Evolutionary conservation across 2,797 vertebrate genomes (phyloP).

Genomic region (Australoheros facetus): DNA sequence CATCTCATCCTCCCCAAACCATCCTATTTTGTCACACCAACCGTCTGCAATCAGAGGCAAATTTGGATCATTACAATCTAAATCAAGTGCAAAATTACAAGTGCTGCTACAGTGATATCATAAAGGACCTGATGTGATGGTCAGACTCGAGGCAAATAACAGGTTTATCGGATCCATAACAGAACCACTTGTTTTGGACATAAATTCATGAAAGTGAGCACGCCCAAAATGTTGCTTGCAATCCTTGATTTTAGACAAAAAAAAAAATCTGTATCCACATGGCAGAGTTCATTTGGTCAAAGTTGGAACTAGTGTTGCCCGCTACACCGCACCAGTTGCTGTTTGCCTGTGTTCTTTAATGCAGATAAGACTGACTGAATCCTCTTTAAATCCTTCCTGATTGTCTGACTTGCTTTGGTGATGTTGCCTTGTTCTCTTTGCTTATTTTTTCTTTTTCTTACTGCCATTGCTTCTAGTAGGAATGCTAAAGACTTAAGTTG

Average conservation of each 20-base stretch:
- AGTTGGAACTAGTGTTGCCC: neutral
- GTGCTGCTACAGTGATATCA: neutral
- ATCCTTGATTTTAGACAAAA: neutral
- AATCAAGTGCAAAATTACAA: no score
- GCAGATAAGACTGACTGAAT: neutral
- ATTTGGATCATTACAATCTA: neutral
- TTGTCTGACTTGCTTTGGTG: neutral
- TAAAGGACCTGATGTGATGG: neutral
- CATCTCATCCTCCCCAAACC: neutral
- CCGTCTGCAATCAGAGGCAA: neutral
- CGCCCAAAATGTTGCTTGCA: neutral
- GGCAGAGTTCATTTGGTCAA: neutral
- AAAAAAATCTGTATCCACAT: neutral
- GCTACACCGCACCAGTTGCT: neutral
- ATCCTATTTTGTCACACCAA: neutral
- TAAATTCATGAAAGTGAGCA: neutral
- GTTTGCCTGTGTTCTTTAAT: neutral
- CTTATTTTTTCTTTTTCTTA: neutral
- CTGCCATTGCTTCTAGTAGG: no score
- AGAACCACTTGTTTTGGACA: neutral
- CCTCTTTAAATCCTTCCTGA: neutral
- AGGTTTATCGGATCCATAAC: neutral
- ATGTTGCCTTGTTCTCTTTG: neutral
- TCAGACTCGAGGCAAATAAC: neutral
- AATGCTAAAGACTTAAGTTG: neutral